Base-by-base conservation (phyloP, 2,113 vertebrate species). In the Dunckerocampus dactyliophorus region DNA sequence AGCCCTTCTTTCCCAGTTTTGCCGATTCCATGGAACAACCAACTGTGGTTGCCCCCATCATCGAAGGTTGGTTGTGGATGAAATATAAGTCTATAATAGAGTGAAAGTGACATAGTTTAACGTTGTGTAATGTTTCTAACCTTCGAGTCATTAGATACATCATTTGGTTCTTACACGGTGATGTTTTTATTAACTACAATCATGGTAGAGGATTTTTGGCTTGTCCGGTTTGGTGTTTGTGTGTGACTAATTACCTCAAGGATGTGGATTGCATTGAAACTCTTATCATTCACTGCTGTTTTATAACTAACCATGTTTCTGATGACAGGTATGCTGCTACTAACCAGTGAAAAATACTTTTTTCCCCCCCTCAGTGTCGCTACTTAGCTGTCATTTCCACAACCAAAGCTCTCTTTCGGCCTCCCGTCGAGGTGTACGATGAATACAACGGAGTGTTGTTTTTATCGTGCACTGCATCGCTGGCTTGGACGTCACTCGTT, bases 1-100 rank as follows among this genome's bases (percentile, higher is more conserved):
- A 88, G 17, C 91, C 91, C 8, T 92, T 92, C 76, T 89, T 91
- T 74, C 91, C 91, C 58, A 89, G 83, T 71, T 89, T 90, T 72
- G 73, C 82, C 20, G 89, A 91, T 56, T 39, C 82, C 16, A 17
- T 60, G 67, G 89, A 89, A 47, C 73, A 79, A 45, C 77, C 69
- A 17, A 42, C 69, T 11, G 74, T 47, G 53, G 73, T 72, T 49
- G 52, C 63, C 68, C 64, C 77, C 51, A 37, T 46, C 53, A 67
- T 64, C 52, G 85, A 91, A 91, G 91, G 91, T 91, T 91, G 85
- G 91, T 91, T 86, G 71, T 59, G 75, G 85, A 71, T 50, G 52
- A 52, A 52, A 31, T 77, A 74, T 60, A 69, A 57, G 46, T 46
- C 63, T 20, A 12, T 55, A 20, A 20, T 37, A 55, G 31, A 55